Conservation (phyloP, 2,797 vertebrate species). For the Emys orbicularis region DNA sequence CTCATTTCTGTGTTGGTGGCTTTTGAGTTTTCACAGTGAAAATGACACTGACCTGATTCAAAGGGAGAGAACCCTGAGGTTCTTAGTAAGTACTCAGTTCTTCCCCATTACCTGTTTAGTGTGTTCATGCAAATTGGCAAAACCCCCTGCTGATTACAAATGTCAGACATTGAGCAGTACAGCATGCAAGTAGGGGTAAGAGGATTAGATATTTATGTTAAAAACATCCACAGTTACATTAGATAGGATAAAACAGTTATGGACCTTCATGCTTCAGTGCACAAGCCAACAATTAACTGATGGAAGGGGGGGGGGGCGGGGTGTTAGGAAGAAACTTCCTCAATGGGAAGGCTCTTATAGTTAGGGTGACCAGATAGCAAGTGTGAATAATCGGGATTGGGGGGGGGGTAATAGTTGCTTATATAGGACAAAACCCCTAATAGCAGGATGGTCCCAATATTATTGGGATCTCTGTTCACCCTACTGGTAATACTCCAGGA, state of each 20-base stretch:
- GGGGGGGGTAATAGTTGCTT: not conserved
- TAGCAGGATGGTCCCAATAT: not conserved
- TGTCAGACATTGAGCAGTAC: not conserved
- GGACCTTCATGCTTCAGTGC: not conserved
- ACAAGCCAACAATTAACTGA: not conserved
- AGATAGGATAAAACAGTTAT: not conserved
- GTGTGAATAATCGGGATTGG: not conserved
- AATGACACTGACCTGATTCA: constrained; percentile 3
- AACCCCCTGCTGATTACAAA: constrained; percentile 46
- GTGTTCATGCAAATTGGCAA: constrained; percentile 65
- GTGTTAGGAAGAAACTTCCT: not conserved
- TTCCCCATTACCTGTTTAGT: constrained; percentile 54
- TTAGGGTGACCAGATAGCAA: not conserved
- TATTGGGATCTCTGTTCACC: not conserved
- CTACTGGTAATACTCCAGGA: not conserved
- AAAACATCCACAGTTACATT: not conserved
- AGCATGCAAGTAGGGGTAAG: not conserved
- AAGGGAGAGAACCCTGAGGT: constrained; percentile 29
- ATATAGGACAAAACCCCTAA: not conserved
- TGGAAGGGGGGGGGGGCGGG: not conserved
- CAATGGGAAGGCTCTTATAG: not conserved
- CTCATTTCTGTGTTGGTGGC: not conserved
- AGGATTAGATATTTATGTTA: not conserved
- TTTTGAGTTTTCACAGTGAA: not conserved
- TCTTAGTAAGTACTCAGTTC: constrained; percentile 27